Conservation (phyloP, 1,140 invertebrate genomes). For the Acromyrmex echinatior region DNA sequence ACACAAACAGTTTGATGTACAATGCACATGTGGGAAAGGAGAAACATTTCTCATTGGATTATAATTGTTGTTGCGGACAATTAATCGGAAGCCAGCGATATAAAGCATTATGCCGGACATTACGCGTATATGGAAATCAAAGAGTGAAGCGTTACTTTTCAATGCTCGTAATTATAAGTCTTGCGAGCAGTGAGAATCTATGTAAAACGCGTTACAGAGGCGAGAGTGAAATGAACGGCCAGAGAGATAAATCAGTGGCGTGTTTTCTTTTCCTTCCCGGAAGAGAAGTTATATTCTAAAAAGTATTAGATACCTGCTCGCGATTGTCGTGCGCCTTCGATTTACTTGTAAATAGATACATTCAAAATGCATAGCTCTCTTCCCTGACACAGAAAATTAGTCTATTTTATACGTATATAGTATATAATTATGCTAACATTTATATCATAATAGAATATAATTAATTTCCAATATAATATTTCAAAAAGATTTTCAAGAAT, state of each 20-base stretch:
- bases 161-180: constrained; percentile 61
- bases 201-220: constrained; percentile 63
- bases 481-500: neutral
- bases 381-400: constrained; percentile 4
- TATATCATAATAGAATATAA: neutral
- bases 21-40: neutral
- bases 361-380: constrained; percentile 36
- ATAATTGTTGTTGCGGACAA: constrained; percentile 35
- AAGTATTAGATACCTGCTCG: constrained; percentile 13
- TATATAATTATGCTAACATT: neutral
- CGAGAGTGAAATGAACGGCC: constrained; percentile 69
- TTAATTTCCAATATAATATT: neutral
- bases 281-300: constrained; percentile 66
- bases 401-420: neutral
- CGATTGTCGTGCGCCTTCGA: neutral
- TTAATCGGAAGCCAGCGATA: constrained; percentile 60
- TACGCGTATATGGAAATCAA: constrained; percentile 50
- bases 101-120: constrained; percentile 55
- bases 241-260: constrained; percentile 71
- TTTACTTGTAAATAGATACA: constrained; percentile 46
- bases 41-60: neutral
- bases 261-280: constrained; percentile 72
- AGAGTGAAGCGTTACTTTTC: constrained; percentile 66
- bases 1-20: neutral
- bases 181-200: constrained; percentile 58